Percentiles rank a stretch among this genome's conserved stretches.
These are phyloP conservation scores for Pipistrellus nathusii DNA, from an alignment of 2,797 vertebrate genomes.

Conservation along the genomic window DNA sequence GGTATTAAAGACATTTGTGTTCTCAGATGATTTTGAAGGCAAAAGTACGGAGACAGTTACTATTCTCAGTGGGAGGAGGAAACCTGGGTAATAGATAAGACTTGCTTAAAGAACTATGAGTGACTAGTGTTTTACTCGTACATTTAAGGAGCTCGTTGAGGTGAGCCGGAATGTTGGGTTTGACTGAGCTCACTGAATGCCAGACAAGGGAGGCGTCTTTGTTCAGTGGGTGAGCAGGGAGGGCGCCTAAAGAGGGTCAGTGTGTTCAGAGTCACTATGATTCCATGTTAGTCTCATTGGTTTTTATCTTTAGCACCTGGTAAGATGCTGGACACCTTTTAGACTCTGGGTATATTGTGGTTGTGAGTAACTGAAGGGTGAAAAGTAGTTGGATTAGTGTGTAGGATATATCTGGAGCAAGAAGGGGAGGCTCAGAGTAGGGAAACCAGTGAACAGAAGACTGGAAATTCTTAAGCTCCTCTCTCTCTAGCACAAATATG, in stretches of 20 bases:
- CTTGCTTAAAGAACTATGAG: not conserved
- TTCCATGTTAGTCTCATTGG: not conserved
- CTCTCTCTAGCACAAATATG: not conserved
- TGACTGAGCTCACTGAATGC: not conserved
- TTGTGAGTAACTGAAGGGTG: not conserved
- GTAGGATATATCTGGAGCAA: not conserved
- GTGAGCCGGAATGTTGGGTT: not conserved
- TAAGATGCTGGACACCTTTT: not conserved
- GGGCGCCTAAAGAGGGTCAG: not conserved
- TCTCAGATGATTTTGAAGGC: constrained; percentile 16
- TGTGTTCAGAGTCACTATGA: not conserved
- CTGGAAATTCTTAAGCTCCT: not conserved
- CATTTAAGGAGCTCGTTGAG: not conserved
- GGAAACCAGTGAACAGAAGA: not conserved
- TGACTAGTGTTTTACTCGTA: not conserved
- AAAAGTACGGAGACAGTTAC: not conserved
- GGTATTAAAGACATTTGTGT: not conserved
- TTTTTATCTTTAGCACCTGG: not conserved
- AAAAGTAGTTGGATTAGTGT: not conserved
- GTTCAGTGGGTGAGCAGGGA: not conserved
- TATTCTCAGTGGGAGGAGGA: not conserved
- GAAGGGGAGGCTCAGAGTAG: not conserved
- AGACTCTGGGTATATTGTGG: not conserved
- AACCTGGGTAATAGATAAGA: not conserved
- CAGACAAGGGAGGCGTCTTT: not conserved